Evolutionary conservation across 2,888 invertebrate species (phyloP).

Genomic region (Phorcus lineatus): DNA sequence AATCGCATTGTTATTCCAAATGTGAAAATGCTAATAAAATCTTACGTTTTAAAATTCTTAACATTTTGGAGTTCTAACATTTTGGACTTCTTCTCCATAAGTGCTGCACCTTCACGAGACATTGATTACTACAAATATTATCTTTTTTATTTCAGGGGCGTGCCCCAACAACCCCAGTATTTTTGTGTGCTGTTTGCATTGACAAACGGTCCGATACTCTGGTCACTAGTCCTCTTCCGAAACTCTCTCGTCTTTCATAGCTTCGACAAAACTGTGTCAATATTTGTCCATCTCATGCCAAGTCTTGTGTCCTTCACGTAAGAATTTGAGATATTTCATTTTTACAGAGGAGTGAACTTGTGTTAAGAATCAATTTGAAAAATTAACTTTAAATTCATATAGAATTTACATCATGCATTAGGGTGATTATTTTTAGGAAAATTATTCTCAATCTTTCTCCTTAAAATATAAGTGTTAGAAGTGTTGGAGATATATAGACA

Average conservation of each 20-base stretch:
- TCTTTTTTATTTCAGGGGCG: slow-evolving; percentile 45
- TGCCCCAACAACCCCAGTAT: slow-evolving; percentile 35
- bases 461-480: too few species aligned
- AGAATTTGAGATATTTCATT: slow-evolving; percentile 33
- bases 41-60: background rate
- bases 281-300: slow-evolving; percentile 69
- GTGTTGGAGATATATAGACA: too few species aligned
- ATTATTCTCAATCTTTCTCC: too few species aligned
- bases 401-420: too few species aligned
- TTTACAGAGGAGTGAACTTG: too few species aligned
- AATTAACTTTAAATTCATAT: too few species aligned
- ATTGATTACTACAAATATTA: background rate
- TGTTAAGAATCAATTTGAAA: too few species aligned
- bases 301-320: slow-evolving; percentile 64
- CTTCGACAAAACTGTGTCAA: slow-evolving; percentile 68
- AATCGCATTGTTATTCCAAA: too few species aligned
- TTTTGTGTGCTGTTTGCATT: slow-evolving; percentile 64
- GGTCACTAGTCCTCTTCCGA: slow-evolving; percentile 60
- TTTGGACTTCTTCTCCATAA: background rate
- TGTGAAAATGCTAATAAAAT: too few species aligned
- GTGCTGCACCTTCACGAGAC: too few species aligned
- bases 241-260: slow-evolving; percentile 69
- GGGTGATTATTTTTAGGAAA: too few species aligned
- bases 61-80: background rate
- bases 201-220: slow-evolving; percentile 66